Evolutionary conservation across 2,113 vertebrate species (phyloP).

Genomic region (Rattus norvegicus): GRCr8 NC_086031.1:10558501-10559000

Average conservation of each 20-base stretch:
- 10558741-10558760: no score
- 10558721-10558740: not conserved
- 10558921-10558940: no score
- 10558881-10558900: not conserved
- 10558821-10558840: not conserved
- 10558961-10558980: no score
- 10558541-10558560: not conserved
- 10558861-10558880: no score
- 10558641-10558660: not conserved
- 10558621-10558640: not conserved
- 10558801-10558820: not conserved
- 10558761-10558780: not conserved
- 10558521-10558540: not conserved
- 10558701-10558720: not conserved
- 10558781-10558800: not conserved
- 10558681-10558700: not conserved
- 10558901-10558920: no score
- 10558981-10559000: no score
- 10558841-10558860: not conserved
- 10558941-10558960: no score
- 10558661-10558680: not conserved
- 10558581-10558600: constrained; percentile 24
- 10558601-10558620: not conserved
- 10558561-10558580: not conserved
- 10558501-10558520: not conserved